These are phyloP conservation scores for Drosophila yooni DNA, from an alignment of 2,888 invertebrate genomes.

Conservation along the genomic window DNA sequence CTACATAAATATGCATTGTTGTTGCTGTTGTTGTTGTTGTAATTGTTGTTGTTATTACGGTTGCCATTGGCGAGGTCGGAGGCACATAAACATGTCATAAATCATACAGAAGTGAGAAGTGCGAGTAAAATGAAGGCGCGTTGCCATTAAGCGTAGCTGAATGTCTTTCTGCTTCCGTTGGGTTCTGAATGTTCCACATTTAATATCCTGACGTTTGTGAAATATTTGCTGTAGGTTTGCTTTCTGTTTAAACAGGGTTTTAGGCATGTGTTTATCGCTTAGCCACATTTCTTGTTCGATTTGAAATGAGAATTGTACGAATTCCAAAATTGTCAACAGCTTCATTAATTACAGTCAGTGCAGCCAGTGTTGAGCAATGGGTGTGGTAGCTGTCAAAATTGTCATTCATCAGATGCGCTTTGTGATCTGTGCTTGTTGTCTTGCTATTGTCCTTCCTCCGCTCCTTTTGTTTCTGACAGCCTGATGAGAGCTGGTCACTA, in stretches of 20 bases:
- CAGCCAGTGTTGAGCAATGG: constrained; percentile 60
- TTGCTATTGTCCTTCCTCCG: constrained; percentile 5
- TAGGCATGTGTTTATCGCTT: constrained; percentile 33
- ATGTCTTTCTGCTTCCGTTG: constrained; percentile 38
- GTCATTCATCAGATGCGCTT: constrained; percentile 71
- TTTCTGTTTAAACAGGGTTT: constrained; percentile 35
- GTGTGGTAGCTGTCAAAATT: constrained; percentile 66
- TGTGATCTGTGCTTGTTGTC: constrained; percentile 19
- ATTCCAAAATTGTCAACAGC: constrained; percentile 72
- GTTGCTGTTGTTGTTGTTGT: constrained; percentile 21
- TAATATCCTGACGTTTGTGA: constrained; percentile 51
- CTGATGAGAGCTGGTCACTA: constrained; percentile 22
- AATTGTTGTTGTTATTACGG: constrained; percentile 22
- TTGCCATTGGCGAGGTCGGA: constrained; percentile 71
- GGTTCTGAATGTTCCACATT: constrained; percentile 16
- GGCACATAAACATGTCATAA: constrained; percentile 78
- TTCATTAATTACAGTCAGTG: constrained; percentile 66
- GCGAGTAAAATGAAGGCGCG: constrained; percentile 58
- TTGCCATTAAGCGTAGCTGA: constrained; percentile 46
- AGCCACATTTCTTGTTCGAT: constrained; percentile 29
- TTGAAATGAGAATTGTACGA: constrained; percentile 40
- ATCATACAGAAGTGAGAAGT: constrained; percentile 61
- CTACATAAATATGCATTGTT: constrained; percentile 11
- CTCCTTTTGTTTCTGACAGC: constrained; percentile 62
- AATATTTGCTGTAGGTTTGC: constrained; percentile 43